Base-by-base conservation (phyloP, 2,888 invertebrate species). In the Drosophila affinis region DNA sequence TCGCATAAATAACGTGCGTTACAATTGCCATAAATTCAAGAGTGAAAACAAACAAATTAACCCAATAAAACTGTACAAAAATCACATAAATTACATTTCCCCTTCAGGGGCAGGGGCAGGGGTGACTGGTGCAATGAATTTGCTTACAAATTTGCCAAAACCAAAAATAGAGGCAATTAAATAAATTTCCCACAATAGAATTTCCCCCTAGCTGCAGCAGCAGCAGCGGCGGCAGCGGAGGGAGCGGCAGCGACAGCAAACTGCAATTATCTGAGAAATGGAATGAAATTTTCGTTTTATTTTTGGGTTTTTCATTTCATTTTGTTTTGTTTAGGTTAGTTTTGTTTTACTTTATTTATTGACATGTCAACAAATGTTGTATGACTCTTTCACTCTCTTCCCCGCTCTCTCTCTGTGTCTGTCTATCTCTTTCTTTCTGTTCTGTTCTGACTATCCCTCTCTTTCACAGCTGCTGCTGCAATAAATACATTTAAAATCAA, bases 131-230 rank as follows among this genome's bases (percentile, higher is more conserved):
- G 78, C 77, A 70, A 64, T 76, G 75, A 70, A 70, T 73, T 67
- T 59, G 79, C 63, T 75, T 63, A 72, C 70, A 72, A 64, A 79
- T 62, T 77, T 69, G 54, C 62, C 58, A 63, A 53, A 62, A 63
- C 70, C 70, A 47, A 78, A 77, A 75, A 78, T 73, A 82, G 72
- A 77, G 80, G 81, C 84, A 87, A 84, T 84, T 87, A 86, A 83
- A 86, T 88, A 73, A 80, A 83, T 88, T 86, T 77, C 64, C 44
- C 53, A 58, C 44, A 61, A 39, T 45, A 27, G 53, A 39, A 55
- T n/a, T 39, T 14, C 14, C 14, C 39, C 21, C 21, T 21, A 21
- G 21, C 21, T 21, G 21, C 21, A 21, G 51, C 62, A 71, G 48
- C 65, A 65, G 52, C 52, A 51, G 17, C 64, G 56, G 58, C 49